Evolutionary conservation across 2,797 vertebrate species (phyloP).

Genomic region (Heterohyrax brucei): DNA sequence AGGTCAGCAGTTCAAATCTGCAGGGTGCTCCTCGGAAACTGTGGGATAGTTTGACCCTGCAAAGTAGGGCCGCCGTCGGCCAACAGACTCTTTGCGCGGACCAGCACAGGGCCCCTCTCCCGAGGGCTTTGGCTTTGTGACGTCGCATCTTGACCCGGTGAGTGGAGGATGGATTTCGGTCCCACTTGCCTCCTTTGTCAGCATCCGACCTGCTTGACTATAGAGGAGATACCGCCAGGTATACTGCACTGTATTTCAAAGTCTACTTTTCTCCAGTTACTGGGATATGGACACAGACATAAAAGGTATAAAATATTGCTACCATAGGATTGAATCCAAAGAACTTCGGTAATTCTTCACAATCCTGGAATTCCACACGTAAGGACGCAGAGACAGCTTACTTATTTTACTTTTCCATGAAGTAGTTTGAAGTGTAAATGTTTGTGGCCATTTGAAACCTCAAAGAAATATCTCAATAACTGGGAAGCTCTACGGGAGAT

Average conservation of each 20-base stretch:
- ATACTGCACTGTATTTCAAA: background rate
- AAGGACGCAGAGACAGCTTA: background rate
- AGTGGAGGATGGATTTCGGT: background rate
- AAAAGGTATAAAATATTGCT: background rate
- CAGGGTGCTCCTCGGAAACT: too few relatives aligned
- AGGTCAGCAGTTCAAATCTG: too few relatives aligned
- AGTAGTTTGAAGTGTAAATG: background rate
- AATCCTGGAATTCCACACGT: conserved; percentile 10
- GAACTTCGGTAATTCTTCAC: conserved; percentile 6
- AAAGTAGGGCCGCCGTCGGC: background rate
- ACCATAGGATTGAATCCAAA: background rate
- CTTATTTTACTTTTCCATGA: background rate
- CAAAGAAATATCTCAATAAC: background rate
- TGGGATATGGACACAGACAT: background rate
- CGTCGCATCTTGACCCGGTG: background rate
- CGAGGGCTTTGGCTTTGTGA: background rate
- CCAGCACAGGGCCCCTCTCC: background rate
- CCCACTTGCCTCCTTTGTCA: background rate
- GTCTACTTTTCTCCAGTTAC: background rate
- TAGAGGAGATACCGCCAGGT: background rate
- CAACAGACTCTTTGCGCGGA: background rate
- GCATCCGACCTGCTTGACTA: background rate
- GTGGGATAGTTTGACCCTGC: too few relatives aligned
- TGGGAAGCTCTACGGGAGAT: background rate
- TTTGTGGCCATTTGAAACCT: background rate